Evolutionary conservation across 1,140 invertebrate genomes (phyloP).

Genomic region (Zaprionus ornatus): DNA sequence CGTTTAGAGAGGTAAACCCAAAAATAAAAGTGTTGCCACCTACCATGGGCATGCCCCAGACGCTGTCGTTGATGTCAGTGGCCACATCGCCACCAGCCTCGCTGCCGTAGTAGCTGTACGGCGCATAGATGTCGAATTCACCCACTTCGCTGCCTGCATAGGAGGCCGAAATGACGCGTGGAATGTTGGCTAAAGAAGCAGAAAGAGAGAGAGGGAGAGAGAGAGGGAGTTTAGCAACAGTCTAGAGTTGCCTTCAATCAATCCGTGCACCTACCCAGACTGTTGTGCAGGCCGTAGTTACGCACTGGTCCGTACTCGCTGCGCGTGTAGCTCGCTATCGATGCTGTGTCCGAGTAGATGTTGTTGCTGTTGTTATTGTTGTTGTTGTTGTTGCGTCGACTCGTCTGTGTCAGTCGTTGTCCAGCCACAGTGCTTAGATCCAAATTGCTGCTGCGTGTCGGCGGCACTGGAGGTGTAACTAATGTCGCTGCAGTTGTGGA

Average conservation of each 20-base stretch:
- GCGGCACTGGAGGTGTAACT: constrained; percentile 65
- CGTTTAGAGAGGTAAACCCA: too few species aligned
- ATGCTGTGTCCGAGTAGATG: constrained; percentile 80
- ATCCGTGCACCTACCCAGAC: constrained; percentile 59
- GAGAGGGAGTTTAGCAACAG: neutral
- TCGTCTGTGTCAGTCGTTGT: constrained; percentile 54
- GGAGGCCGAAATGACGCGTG: constrained; percentile 88
- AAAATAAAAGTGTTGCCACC: neutral
- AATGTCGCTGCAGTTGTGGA: constrained; percentile 39
- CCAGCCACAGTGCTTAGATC: constrained; percentile 59
- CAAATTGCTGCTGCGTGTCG: constrained; percentile 63
- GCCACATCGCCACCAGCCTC: constrained; percentile 84
- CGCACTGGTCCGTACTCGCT: constrained; percentile 80
- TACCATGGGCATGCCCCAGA: constrained; percentile 82
- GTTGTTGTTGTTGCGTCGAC: constrained; percentile 45
- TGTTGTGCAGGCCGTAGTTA: constrained; percentile 73
- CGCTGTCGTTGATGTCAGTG: constrained; percentile 80
- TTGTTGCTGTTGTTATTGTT: constrained; percentile 44
- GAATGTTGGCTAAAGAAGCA: constrained; percentile 81
- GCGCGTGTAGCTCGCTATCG: constrained; percentile 79
- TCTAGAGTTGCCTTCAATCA: rapidly evolving
- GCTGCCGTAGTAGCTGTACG: constrained; percentile 90
- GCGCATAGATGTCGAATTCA: constrained; percentile 90
- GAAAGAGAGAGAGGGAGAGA: neutral
- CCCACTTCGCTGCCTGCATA: constrained; percentile 91